These are phyloP conservation scores for Mastomys coucha DNA, from an alignment of 2,113 vertebrate genomes.

Conservation along the genomic window DNA sequence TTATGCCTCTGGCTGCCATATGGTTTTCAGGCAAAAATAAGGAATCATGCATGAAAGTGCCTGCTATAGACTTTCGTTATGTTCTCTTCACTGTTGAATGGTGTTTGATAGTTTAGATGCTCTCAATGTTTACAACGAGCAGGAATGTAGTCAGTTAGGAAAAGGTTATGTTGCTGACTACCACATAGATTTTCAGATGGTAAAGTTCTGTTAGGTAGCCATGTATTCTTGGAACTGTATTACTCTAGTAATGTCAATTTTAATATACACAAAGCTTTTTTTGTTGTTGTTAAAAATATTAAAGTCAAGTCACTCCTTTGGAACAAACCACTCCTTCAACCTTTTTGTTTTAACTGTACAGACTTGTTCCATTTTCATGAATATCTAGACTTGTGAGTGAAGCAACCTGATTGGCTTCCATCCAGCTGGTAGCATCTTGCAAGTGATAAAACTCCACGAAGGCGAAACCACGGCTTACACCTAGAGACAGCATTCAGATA, in stretches of 20 bases:
- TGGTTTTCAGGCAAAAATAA: constrained; percentile 52
- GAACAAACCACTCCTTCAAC: constrained; percentile 90
- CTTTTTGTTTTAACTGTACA: constrained; percentile 90
- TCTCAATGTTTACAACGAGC: constrained; percentile 62
- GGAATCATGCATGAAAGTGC: constrained; percentile 46
- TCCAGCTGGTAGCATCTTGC: constrained; percentile 99
- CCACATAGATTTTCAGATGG: constrained; percentile 38
- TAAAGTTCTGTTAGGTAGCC: constrained; percentile 72
- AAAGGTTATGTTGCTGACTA: constrained; percentile 28
- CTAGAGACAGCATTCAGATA: constrained; percentile 99
- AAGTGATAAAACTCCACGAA: constrained; percentile 99
- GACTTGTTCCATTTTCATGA: constrained; percentile 94
- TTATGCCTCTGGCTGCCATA: constrained; percentile 32
- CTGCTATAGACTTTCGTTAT: not conserved
- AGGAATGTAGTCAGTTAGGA: constrained; percentile 22
- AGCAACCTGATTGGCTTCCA: constrained; percentile 99
- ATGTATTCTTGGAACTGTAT: constrained; percentile 1
- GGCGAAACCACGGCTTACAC: constrained; percentile 99
- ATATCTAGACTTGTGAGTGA: constrained; percentile 99
- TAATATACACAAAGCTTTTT: constrained; percentile 91
- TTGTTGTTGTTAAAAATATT: constrained; percentile 52
- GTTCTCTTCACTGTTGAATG: constrained; percentile 45
- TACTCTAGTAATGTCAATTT: constrained; percentile 79
- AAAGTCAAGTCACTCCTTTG: constrained; percentile 87
- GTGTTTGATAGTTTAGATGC: constrained; percentile 53